Percentiles rank a stretch among this genome's conserved stretches.
Conservation (phyloP, 2,888 invertebrate species). For the Nebria brevicollis region DNA sequence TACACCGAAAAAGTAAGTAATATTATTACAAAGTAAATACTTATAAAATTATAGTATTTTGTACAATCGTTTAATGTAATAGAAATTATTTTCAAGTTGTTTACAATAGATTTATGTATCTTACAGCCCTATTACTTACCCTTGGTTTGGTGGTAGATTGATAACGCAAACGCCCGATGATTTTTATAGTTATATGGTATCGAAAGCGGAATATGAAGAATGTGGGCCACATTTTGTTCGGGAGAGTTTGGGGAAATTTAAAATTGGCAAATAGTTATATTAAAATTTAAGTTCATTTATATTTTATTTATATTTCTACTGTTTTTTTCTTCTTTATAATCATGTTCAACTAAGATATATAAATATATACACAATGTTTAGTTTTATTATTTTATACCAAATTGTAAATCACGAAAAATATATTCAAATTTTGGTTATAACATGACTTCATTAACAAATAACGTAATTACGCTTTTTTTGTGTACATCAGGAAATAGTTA, state of each 20-base stretch:
- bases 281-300: not conserved
- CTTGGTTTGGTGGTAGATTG: conserved; percentile 89
- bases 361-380: no score
- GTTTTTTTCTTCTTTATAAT: not conserved
- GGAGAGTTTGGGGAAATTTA: not conserved
- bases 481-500: no score
- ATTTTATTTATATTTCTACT: conserved; percentile 4
- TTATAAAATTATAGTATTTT: no score
- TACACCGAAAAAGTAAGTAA: conserved; percentile 72
- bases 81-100: no score
- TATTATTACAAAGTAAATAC: not conserved
- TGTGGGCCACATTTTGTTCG: conserved; percentile 67
- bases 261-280: not conserved
- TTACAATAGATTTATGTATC: not conserved
- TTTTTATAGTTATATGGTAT: conserved; percentile 78
- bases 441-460: no score
- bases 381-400: no score
- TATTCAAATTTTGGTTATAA: no score
- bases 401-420: no score
- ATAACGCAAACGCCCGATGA: conserved; percentile 75
- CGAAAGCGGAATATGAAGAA: conserved; percentile 90
- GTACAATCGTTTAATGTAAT: no score
- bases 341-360: no score
- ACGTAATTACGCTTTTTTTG: no score
- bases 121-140: conserved; percentile 79